Conservation (phyloP, 37 sponge, comb jelly and placozoan genomes). For the Halisarca cf. caerulea region DNA sequence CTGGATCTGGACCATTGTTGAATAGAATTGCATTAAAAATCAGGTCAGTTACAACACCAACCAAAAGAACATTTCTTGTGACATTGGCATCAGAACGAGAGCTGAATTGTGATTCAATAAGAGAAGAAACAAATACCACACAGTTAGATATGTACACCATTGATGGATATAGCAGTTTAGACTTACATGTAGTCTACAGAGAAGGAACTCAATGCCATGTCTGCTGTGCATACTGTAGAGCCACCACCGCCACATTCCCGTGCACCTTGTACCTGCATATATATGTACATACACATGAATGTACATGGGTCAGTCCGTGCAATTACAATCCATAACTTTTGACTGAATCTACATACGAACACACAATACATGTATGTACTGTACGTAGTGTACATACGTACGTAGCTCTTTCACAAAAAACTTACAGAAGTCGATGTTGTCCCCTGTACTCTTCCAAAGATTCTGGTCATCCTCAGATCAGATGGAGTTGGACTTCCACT, state of each 20-base stretch:
- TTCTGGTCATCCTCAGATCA: conserved; percentile 1
- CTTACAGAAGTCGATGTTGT: neutral
- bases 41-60: conserved; percentile 15
- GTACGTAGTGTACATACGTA: neutral
- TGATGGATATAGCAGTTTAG: neutral
- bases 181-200: too few species aligned
- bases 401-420: neutral
- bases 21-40: neutral
- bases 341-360: too few species aligned
- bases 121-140: too few species aligned
- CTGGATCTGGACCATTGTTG: conserved; percentile 13
- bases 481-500: neutral
- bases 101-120: too few species aligned
- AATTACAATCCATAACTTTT: too few species aligned
- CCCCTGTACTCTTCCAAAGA: neutral
- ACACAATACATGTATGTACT: too few species aligned
- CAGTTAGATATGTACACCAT: neutral
- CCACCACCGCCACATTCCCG: too few species aligned
- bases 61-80: neutral
- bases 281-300: too few species aligned
- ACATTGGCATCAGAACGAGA: neutral
- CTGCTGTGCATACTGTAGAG: too few species aligned
- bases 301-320: too few species aligned
- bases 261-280: too few species aligned
- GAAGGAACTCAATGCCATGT: too few species aligned